Conservation (phyloP, 2,888 invertebrate species). For the Eristalis pertinax region DNA sequence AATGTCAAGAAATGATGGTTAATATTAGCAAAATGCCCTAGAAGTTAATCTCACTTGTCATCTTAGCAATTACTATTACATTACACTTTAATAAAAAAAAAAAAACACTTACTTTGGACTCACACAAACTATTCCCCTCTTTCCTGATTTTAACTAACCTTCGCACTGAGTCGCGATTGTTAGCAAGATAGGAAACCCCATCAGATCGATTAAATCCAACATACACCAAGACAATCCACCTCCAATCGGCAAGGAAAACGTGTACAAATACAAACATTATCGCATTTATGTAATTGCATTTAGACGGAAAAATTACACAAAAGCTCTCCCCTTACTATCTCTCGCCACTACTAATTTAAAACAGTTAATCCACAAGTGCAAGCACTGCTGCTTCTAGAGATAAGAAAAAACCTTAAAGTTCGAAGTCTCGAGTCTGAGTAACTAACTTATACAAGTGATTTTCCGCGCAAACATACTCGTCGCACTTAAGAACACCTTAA, state of each 20-base stretch:
- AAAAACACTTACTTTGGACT: constrained; percentile 1
- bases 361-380: constrained; percentile 15
- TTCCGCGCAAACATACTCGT: neutral
- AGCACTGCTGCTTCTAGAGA: constrained; percentile 18
- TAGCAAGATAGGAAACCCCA: neutral
- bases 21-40: no score
- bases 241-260: constrained; percentile 33
- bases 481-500: neutral
- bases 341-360: neutral
- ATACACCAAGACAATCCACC: constrained; percentile 39
- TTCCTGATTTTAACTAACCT: constrained; percentile 11
- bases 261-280: neutral
- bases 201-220: constrained; percentile 19
- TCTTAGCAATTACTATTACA: no score
- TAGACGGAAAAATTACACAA: neutral
- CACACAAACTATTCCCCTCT: neutral
- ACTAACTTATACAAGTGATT: neutral
- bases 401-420: constrained; percentile 61
- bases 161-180: constrained; percentile 9
- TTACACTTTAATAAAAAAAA: no score
- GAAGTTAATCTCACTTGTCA: no score
- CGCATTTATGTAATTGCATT: neutral
- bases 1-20: no score
- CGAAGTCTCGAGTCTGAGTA: constrained; percentile 14
- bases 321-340: neutral